phyloP scores from a whole-genome alignment of 2,113 vertebrate species.

The Columbina picui region DNA sequence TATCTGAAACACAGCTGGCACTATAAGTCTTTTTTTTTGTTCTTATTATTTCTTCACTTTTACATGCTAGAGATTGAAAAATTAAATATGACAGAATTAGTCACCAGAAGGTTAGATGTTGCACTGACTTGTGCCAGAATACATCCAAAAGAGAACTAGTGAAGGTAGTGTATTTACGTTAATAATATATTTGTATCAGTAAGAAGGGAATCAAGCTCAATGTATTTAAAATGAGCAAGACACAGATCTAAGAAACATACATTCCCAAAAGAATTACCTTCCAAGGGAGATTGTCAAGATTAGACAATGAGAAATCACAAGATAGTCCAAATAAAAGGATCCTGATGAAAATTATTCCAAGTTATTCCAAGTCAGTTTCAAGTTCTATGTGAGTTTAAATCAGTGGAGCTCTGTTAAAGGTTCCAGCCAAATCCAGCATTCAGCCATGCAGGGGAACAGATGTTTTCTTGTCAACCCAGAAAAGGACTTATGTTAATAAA shows the following conservation, averaged over 20 bases:
- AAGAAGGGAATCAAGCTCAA: not conserved
- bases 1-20: not conserved
- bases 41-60: not conserved
- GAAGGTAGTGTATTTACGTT: not conserved
- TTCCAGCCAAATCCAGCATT: not conserved
- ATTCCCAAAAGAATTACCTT: not conserved
- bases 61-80: not conserved
- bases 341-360: not conserved
- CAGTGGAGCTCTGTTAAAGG: not conserved
- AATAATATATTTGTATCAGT: not conserved
- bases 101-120: not conserved
- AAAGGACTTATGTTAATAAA: not conserved
- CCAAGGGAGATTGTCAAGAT: not conserved
- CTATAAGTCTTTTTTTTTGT: not conserved
- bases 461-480: not conserved
- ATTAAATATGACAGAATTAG: not conserved
- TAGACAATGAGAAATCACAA: not conserved
- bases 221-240: not conserved
- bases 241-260: not conserved
- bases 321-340: not conserved
- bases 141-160: not conserved
- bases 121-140: not conserved
- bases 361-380: not conserved
- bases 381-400: not conserved
- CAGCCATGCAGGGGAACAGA: not conserved